A percentile compares a stretch with the other conserved stretches of the same genome.
Evolutionary conservation across 35 echinoderm and acorn worm species (phyloP).

Genomic region (Strongylocentrotus purpuratus): DNA sequence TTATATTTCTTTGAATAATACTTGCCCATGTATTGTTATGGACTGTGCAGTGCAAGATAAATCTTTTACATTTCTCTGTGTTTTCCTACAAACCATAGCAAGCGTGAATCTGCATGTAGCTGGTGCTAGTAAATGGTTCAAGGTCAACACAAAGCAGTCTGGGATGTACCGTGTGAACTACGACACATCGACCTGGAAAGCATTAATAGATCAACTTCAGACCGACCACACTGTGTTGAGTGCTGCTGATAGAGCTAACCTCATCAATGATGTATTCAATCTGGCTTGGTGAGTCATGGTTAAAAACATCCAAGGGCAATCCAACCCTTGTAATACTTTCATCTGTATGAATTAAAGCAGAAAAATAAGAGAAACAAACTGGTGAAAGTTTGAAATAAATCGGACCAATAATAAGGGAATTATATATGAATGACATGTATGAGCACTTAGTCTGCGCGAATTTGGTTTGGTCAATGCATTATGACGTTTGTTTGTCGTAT

Average conservation of each 20-base stretch:
- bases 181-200: slow-evolving; percentile 67
- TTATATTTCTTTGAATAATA: too few species aligned
- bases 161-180: slow-evolving; percentile 96
- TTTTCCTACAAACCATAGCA: background rate
- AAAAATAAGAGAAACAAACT: too few species aligned
- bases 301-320: too few species aligned
- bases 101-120: slow-evolving; percentile 25
- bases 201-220: slow-evolving; percentile 49
- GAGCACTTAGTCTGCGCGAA: too few species aligned
- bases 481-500: too few species aligned
- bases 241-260: slow-evolving; percentile 73
- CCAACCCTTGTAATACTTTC: too few species aligned
- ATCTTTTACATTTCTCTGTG: background rate
- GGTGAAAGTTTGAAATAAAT: too few species aligned
- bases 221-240: slow-evolving; percentile 42
- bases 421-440: too few species aligned
- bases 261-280: slow-evolving; percentile 87
- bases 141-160: slow-evolving; percentile 72
- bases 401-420: too few species aligned
- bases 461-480: too few species aligned
- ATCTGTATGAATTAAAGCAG: too few species aligned
- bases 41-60: background rate
- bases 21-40: too few species aligned
- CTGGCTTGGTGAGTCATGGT: slow-evolving; percentile 40
- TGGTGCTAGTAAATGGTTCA: slow-evolving; percentile 71